Evolutionary conservation across 2,113 vertebrate species (phyloP), one percentile per base, ranked within the genome.

Genomic region (Columbina picui): DNA sequence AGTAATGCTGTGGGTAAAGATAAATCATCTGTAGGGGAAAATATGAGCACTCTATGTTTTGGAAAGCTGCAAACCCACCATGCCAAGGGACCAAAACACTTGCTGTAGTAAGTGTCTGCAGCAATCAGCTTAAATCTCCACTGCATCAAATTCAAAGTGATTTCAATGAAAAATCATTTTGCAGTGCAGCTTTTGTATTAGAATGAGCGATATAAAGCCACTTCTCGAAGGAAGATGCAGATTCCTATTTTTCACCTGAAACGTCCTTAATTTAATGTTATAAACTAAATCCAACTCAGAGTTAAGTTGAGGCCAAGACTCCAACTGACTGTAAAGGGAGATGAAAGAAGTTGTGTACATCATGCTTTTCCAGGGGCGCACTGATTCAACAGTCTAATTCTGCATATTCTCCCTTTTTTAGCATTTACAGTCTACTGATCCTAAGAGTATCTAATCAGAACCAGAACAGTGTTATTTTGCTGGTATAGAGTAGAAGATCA

Each of bases 1-100:
- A 95, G 34, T 52, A 92, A 93, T 92, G 79, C 90, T 92, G 82
- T 87, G 88, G 71, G 56, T 84, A 74, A 78, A 92, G 96, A 87
- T 89, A 96, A 95, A 92, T 96, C 56, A 83, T 84, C 43, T 87
- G 56, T 53, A 89, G 65, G 69, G 36, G 27, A 77, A 87, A 84
- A 93, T 29, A 84, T 13, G 52, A 94, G 49, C 14, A 19, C 29
- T 34, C 8, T 55, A 5, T 29, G 67, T 96, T 94, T 75, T 89
- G 59, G 75, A 93, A 95, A 71, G 68, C 43, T 53, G 32, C 30
- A 92, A 90, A 60, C 36, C 73, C 76, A 84, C 71, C 26, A 49
- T 81, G 61, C 64, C 56, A 87, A 64, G 39, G 64, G 76, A 87
- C 68, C 23, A 84, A 92, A 88, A 38, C 32, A 34, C 36, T 89